Evolutionary conservation across 2,888 invertebrate species (phyloP), one percentile per base, ranked within the genome.

Genomic region (Leucophenga maculata): DNA sequence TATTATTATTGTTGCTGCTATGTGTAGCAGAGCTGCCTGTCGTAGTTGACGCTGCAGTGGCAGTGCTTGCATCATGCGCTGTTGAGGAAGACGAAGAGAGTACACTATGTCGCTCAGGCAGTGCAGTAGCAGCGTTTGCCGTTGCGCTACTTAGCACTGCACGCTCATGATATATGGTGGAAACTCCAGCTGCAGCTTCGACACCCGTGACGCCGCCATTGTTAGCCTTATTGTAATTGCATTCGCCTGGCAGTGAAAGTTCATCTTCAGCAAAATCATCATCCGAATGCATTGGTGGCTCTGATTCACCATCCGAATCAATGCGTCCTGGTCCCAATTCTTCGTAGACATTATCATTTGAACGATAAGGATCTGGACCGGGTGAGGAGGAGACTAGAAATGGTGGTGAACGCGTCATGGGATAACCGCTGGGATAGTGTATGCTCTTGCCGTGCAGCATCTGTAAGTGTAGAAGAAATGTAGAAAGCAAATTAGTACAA

Each of bases 221-320:
- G 26, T 71, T 77, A 4, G 85, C 77, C 78, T 88, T 89, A 72
- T 86, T 86, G 73, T 87, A 87, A 64, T 81, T 82, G 73, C 87
- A 80, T 66, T 88, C 90, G 68, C 91, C 91, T 0, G 90, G 91
- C 75, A 91, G 84, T 74, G 91, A 93, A 14, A 95, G 90, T 84
- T 95, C 95, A 85, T 95, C 95, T 88, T 95, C 95, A 64, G 95
- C 95, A 84, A 95, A 95, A 83, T 95, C 95, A 82, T 95, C 95
- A 84, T 95, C 95, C 84, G 94, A 94, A 83, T 92, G 93, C 48
- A 92, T 90, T 13, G 92, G 93, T 1, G 90, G 90, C 75, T 91
- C 91, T 70, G 90, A 91, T 77, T 93, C 91, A 67, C 91, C 91
- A 83, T 93, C 92, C 74, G 92, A 90, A 67, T 89, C 89, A 0